Base-by-base conservation (phyloP, 2,888 invertebrate species). In the Deilephila porcellus region DNA sequence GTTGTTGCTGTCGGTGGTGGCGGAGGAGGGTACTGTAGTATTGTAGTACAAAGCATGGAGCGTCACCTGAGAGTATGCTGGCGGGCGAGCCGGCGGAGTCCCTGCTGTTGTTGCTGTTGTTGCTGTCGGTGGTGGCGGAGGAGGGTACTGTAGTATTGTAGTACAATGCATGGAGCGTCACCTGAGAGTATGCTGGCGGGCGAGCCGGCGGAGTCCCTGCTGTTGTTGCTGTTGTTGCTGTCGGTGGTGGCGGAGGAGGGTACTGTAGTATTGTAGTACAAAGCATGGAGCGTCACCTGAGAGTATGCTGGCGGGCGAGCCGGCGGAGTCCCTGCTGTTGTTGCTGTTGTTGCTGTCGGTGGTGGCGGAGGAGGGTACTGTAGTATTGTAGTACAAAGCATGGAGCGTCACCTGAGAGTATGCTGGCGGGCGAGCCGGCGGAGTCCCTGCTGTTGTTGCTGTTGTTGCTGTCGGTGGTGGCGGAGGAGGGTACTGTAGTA, bases 111-210 rank as follows among this genome's bases (percentile, higher is more conserved):
- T 97, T 97, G 87, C 97, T 96, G 88, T 97, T 96, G 86, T 97
- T 97, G 88, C 97, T 97, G 88, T 97, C 98, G 74, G 97, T 97
- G 79, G 97, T 97, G 73, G 97, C 97, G 32, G 97, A 97, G 8
- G 97, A 97, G 0, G 97, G 97, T 53, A 4, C 17, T 5, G 4
- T 14, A 17, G 4, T 14, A 53, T 53, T 19, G 11, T 53, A 19
- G 14, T 7, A 37, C n/a, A 37, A 45, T 19, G 6, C 0, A 32
- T 1, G 7, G n/a, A 5, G 14, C 53, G 70, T 62, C 93, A 90
- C 97, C 97, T 84, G 97, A 98, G 81, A 97, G 97, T 88, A 97
- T 97, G 81, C 98, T 98, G 80, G 97, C 97, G 62, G 98, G 98
- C 71, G 98, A 97, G 74, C 97, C 97, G 73, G 97, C 97, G 45